Conservation (phyloP, 1,140 invertebrate genomes). For the Pseudomyrmex pallidus region DNA sequence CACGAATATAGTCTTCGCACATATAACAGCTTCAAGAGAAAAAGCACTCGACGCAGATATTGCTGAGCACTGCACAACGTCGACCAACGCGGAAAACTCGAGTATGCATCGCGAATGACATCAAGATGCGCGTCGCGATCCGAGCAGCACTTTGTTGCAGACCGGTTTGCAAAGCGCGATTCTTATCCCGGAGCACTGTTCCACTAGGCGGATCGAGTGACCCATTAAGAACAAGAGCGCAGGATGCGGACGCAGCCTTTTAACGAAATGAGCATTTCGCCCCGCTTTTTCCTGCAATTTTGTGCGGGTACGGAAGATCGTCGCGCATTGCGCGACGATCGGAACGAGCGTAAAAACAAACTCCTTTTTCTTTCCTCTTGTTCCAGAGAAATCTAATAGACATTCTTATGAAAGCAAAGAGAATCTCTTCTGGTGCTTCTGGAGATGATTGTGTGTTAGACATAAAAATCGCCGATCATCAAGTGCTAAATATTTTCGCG, state of each 20-base stretch:
- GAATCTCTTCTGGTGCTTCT: background rate
- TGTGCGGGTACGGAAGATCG: conserved; percentile 11
- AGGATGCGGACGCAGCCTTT: conserved; percentile 61
- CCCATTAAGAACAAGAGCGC: conserved; percentile 64
- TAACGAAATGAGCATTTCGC: conserved; percentile 64
- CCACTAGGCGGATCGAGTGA: conserved; percentile 61
- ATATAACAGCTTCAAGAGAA: conserved; percentile 1
- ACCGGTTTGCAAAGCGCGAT: conserved; percentile 69
- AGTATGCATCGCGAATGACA: conserved; percentile 35
- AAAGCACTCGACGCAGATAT: conserved; percentile 15
- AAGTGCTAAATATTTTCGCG: conserved; percentile 12
- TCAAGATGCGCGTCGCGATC: conserved; percentile 35
- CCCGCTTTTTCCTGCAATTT: conserved; percentile 53
- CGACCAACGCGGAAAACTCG: conserved; percentile 11
- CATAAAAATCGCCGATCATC: conserved; percentile 20
- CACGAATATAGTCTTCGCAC: conserved; percentile 18
- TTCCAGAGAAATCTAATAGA: conserved; percentile 44
- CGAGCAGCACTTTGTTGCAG: conserved; percentile 59
- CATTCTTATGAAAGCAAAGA: conserved; percentile 17
- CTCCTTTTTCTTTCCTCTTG: background rate
- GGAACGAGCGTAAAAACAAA: conserved; percentile 35
- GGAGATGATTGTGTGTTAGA: conserved; percentile 13
- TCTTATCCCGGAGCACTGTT: conserved; percentile 54
- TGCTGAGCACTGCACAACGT: conserved; percentile 7
- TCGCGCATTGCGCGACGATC: conserved; percentile 37